Base-by-base conservation (phyloP, 2,797 vertebrate species). In the Pelochelys cantorii region DNA sequence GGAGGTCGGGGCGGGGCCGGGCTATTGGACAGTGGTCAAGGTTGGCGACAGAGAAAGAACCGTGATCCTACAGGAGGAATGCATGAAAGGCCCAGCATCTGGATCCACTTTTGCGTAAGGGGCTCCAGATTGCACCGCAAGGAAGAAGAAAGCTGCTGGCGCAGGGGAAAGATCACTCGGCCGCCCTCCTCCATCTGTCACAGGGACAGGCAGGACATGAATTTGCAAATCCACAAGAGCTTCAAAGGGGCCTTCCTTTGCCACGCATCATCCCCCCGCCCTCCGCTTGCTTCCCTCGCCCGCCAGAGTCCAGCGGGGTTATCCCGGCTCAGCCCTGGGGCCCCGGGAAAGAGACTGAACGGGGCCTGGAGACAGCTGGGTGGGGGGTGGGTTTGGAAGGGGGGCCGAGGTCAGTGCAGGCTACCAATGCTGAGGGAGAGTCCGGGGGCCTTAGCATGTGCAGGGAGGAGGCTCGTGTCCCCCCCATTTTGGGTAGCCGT, bases 191-290 rank as follows among this genome's bases (percentile, higher is more conserved):
- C 71, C 79, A 29, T 29, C 20, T 6, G 48, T 82, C 84, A 57
- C 53, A 22, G 10, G 62, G n/a, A 3, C 55, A 42, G 79, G 0
- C 59, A 79, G 87, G 84, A 90, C 82, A 93, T 92, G 60, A 77
- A 90, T 86, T 91, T 92, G 11, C 75, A 82, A 42, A 15, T 29
- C 87, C 62, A 42, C 85, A 48, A 12, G 9, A 54, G 15, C 91
- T 78, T 91, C 94, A 97, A 97, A 95, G 83, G 74, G 34, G 42
- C 83, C 94, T 97, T 95, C 96, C 96, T 95, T 57, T 57, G 79
- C 84, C 65, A 74, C 75, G 42, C 52, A 81, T 89, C 84, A 1
- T 6, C 80, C 42, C 42, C 42, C 42, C 42, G 6, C 42, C 42
- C 42, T 62, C 37, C 52, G 62, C 15, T 42, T 29, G 22, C 65